Evolutionary conservation across 2,113 vertebrate species (phyloP), one percentile per base, ranked within the genome.

Genomic region (Hypocryptadius cinnamomeus): DNA sequence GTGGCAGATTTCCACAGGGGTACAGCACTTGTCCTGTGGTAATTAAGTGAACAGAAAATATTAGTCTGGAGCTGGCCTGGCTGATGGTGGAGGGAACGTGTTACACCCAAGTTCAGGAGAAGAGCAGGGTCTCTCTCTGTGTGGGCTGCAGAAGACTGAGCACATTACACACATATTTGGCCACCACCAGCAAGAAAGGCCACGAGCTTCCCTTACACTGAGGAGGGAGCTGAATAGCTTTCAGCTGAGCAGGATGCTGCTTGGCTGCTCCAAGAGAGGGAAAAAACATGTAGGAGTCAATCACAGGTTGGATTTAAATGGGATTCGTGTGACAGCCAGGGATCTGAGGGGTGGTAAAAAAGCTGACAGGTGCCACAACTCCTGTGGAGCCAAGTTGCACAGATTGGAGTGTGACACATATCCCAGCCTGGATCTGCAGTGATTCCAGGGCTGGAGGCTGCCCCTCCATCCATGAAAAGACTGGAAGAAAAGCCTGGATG

Each of bases 141-240:
- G 97, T 97, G 97, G 97, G 95, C 96, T 92, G 72, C 30, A 33
- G 80, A 77, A 82, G 81, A 42, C 76, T 76, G 50, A 94, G 90
- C 81, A 85, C 92, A 96, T 96, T 94, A 92, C 94, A 96, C 84
- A 92, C 94, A 96, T 94, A 78, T 64, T 96, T 97, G 96, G 97
- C 95, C 91, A 94, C 84, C 87, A 76, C 10, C 93, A 90, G 72
- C 89, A 91, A 37, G 60, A 93, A 96, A 90, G 79, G 81, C 93
- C 88, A 87, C 2, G 56, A 76, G 83, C 81, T 96, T 91, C 92
- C 93, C 92, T 95, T 24, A 3, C 79, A 54, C 45, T 73, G 77
- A 39, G 79, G 64, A 91, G 53, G 64, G 77, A 95, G 86, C 92
- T 63, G 93, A 90, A 96, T 35, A 39, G 81, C 83, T 97, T 94